These are phyloP conservation scores for Hyles vespertilio DNA, from an alignment of 1,140 invertebrate species.

Conservation along the genomic window DNA sequence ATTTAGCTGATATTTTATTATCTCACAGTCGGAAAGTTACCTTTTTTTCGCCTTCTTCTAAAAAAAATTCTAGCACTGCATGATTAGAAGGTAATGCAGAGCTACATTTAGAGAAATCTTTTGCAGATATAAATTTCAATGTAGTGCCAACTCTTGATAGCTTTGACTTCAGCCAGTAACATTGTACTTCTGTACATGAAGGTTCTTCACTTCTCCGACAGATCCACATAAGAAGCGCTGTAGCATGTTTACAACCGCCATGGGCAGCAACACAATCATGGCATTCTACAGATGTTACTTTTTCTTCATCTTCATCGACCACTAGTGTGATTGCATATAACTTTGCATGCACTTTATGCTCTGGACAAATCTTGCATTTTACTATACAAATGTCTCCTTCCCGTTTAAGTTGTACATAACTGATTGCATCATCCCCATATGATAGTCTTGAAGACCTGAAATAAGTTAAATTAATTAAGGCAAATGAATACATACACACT, in stretches of 20 bases:
- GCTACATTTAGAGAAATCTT: conserved; percentile 23
- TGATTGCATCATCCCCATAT: conserved; percentile 45
- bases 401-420: conserved; percentile 41
- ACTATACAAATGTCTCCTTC: conserved; percentile 31
- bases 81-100: conserved; percentile 22
- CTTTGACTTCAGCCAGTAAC: conserved; percentile 46
- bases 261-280: conserved; percentile 38
- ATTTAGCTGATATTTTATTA: conserved; percentile 19
- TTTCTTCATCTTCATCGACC: conserved; percentile 31
- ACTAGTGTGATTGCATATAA: conserved; percentile 24
- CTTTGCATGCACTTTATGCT: conserved; percentile 50
- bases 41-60: conserved; percentile 6
- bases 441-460: conserved; percentile 30
- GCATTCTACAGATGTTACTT: conserved; percentile 30
- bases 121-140: conserved; percentile 28
- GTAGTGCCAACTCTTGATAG: conserved; percentile 30
- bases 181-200: conserved; percentile 49
- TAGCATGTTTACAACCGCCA: conserved; percentile 58
- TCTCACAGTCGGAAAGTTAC: conserved; percentile 21
- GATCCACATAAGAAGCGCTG: conserved; percentile 39
- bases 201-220: conserved; percentile 54
- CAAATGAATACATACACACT: neutral
- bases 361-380: conserved; percentile 40
- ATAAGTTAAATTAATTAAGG: conserved; percentile 17
- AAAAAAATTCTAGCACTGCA: conserved; percentile 22